Percentiles rank a stretch among this genome's conserved stretches.
phyloP scores from a whole-genome alignment of 2,888 invertebrate genomes.

The Hylaea fasciaria region DNA sequence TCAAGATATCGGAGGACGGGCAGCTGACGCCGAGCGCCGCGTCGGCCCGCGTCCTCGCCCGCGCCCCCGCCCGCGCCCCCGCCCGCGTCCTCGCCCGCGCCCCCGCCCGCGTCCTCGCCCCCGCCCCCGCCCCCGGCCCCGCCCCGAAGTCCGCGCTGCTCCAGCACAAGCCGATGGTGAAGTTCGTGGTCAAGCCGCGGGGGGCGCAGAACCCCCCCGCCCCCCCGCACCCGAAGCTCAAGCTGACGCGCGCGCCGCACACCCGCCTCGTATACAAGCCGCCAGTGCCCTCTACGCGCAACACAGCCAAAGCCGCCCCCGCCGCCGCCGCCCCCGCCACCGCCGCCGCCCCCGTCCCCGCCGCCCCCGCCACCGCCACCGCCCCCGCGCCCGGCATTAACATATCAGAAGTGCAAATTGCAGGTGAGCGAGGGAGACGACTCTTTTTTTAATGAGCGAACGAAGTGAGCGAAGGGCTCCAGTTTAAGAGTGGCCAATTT shows the following conservation, averaged over 20 bases:
- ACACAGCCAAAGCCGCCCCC: background rate
- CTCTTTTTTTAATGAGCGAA: no score
- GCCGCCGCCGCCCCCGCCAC: background rate
- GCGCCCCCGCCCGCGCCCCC: background rate
- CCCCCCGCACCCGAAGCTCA: background rate
- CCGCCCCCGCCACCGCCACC: background rate
- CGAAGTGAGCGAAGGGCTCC: no score
- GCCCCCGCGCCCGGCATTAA: background rate
- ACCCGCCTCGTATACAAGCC: background rate
- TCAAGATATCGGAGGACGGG: background rate
- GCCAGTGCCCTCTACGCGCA: background rate
- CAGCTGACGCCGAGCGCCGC: background rate
- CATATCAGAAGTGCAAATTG: background rate
- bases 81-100: background rate
- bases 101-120: background rate
- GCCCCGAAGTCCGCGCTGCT: background rate
- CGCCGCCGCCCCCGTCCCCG: background rate
- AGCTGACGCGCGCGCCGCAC: conserved; percentile 1
- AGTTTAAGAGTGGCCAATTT: no score
- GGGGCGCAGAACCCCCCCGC: background rate
- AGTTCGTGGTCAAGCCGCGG: conserved; percentile 6
- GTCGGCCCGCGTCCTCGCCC: background rate
- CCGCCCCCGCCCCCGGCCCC: no score
- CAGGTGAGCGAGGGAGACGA: background rate
- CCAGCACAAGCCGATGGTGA: background rate